These are phyloP conservation scores for Sporophila hypoxantha DNA, from an alignment of 2,113 vertebrate species.

Conservation along the genomic window DNA sequence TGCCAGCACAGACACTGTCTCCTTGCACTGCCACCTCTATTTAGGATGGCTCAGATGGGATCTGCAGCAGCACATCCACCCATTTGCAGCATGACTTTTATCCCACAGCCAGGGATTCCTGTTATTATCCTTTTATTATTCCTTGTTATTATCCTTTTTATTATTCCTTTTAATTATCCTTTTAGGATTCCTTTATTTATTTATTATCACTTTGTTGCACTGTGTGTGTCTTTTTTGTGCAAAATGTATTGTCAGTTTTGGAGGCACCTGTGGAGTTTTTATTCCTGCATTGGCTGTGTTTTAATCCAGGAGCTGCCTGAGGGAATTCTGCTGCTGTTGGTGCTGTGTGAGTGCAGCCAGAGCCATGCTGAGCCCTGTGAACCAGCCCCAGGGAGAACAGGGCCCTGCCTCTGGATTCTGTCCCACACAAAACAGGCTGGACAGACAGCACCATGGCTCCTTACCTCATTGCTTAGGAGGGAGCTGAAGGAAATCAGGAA, in stretches of 20 bases:
- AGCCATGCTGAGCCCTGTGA: background rate
- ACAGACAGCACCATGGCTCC: background rate
- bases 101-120: background rate
- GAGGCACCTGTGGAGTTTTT: background rate
- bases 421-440: background rate
- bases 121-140: background rate
- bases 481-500: background rate
- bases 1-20: background rate
- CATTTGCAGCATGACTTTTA: background rate
- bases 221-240: background rate
- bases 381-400: background rate
- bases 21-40: background rate
- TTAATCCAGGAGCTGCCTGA: background rate
- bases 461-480: background rate
- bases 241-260: background rate
- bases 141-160: too few relatives aligned
- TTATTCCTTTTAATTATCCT: background rate
- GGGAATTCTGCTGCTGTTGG: background rate
- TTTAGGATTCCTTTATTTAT: background rate
- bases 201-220: background rate
- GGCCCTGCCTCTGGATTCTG: background rate
- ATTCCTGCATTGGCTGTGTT: rapidly evolving
- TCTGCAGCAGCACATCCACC: background rate
- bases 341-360: background rate
- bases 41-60: background rate